phyloP scores from a whole-genome alignment of 1,140 invertebrate genomes.

The Camponotus floridanus region DNA sequence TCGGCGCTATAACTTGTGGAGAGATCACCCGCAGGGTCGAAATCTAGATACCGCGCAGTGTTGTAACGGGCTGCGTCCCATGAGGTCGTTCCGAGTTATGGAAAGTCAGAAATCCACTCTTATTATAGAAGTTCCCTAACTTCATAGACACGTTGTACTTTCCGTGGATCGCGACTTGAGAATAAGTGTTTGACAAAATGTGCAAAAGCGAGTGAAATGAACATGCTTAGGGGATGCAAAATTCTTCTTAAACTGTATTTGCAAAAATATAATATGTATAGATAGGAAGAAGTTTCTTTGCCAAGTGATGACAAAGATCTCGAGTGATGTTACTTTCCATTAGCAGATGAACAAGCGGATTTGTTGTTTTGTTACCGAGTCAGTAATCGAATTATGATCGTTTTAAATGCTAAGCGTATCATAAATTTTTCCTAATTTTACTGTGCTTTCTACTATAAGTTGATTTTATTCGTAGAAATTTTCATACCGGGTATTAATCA shows the following conservation, averaged over 20 bases:
- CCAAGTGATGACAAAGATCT: not conserved
- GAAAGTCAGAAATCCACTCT: constrained; percentile 46
- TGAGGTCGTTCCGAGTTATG: constrained; percentile 65
- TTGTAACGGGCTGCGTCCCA: constrained; percentile 64
- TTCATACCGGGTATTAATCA: not conserved
- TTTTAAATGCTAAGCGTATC: not conserved
- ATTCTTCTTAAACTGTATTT: not conserved
- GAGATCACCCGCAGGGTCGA: constrained; percentile 67
- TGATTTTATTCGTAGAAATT: not conserved
- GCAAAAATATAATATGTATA: not conserved
- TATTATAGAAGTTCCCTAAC: constrained; percentile 38
- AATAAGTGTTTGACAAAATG: constrained; percentile 28
- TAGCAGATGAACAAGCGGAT: not conserved
- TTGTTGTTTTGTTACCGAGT: constrained; percentile 1
- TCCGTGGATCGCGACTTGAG: too few relatives aligned
- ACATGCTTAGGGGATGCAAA: not conserved
- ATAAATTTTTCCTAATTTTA: not conserved
- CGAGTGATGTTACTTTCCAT: constrained; percentile 14
- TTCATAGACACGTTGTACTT: not conserved
- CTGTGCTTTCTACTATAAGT: not conserved
- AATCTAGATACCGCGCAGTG: constrained; percentile 71
- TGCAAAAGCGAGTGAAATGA: constrained; percentile 5
- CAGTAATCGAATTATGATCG: not conserved
- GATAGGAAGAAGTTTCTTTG: not conserved
- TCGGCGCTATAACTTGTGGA: constrained; percentile 70